Base-by-base conservation (phyloP, 2,888 invertebrate genomes). In the Artemia sinica region DNA sequence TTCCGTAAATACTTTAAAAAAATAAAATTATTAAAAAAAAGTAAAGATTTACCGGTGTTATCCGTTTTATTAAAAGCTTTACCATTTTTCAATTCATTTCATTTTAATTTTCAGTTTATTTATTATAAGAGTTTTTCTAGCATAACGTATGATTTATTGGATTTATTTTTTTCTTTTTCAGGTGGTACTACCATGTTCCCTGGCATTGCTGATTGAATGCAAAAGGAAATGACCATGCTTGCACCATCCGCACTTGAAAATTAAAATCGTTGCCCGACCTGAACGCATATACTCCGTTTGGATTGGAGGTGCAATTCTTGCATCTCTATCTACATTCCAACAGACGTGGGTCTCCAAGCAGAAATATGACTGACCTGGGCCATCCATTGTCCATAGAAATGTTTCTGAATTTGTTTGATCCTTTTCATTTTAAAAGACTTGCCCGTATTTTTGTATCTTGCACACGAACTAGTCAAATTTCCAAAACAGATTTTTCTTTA, bases 201-300 rank as follows among this genome's bases (percentile, higher is more conserved):
- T 18, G 74, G 74, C n/a, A 67, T 74, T 12, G 70, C 70, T 8
- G 74, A 74, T 41, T 67, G 74, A 63, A 58, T 74, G 51, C 72
- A 72, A 65, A 73, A 71, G 65, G 74, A 74, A 66, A 67, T 74
- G 10, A 72, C 65, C 12, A 71, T 69, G 11, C 66, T 73, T 41
- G 72, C 71, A 41, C 70, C 70, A n/a, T 71, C 71, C 3, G 51
- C 69, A 50, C 70, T n/a, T 71, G 9, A 71, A 68, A 51, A 72
- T 73, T 9, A 73, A 73, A 70, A 71, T 74, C 50, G 69, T 71
- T 49, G 73, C 73, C 50, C 73, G 73, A 10, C 72, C 73, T 10
- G 73, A 74, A 69, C 69, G 73, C 66, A 73, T 72, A 66, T 73
- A 73, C 67, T 73, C 73, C 63, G 74, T 73, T 12, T 74, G 73